phyloP scores from a whole-genome alignment of 92 coral and sea anemone species.

The Siderastrea radians region DNA sequence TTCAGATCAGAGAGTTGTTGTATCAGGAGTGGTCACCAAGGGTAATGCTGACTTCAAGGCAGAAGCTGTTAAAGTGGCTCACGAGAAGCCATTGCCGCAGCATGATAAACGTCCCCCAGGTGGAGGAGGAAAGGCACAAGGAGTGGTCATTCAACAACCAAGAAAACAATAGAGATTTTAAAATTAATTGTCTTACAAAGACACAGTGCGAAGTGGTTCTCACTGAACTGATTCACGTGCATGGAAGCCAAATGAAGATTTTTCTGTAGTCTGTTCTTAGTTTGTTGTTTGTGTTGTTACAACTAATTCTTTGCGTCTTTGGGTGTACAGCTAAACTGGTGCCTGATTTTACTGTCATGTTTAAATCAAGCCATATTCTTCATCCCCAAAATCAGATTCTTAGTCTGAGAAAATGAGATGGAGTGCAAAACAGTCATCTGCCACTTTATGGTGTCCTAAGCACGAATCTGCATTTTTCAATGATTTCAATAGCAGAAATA shows the following conservation, averaged over 20 bases:
- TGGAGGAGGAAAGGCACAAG: constrained; percentile 56
- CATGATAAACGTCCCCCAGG: constrained; percentile 87
- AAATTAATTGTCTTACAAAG: not conserved
- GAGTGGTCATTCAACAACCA: constrained; percentile 89
- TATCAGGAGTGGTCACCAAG: constrained; percentile 93
- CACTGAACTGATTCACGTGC: not conserved
- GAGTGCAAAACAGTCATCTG: no score
- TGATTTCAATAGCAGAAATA: no score
- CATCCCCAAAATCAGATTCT: no score
- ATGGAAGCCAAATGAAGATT: not conserved
- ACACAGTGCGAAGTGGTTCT: not conserved
- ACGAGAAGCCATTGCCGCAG: constrained; percentile 95
- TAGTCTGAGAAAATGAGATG: no score
- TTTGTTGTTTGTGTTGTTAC: constrained; percentile 3
- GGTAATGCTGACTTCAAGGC: constrained; percentile 93
- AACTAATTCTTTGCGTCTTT: not conserved
- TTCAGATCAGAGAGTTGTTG: constrained; percentile 72
- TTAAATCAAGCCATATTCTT: no score
- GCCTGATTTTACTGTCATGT: not conserved
- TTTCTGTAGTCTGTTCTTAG: not conserved
- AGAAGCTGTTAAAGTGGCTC: constrained; percentile 90
- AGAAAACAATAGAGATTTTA: constrained; percentile 78
- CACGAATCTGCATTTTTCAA: no score
- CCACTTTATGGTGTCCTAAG: no score
- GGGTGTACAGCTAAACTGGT: not conserved